phyloP scores from a whole-genome alignment of 1,140 invertebrate species.

The Micrasema minimum region DNA sequence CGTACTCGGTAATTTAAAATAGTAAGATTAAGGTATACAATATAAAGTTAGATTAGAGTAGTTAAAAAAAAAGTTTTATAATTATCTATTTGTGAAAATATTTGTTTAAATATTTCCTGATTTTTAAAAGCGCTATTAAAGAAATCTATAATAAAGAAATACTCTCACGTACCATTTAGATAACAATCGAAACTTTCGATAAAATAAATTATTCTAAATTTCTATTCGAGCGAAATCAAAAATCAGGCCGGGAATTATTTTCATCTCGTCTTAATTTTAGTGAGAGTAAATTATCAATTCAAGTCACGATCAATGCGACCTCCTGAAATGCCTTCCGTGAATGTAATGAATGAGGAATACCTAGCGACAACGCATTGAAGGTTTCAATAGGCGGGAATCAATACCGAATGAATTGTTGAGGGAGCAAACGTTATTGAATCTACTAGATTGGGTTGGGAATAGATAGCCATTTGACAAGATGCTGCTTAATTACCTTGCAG shows the following conservation, averaged over 20 bases:
- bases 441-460: constrained; percentile 22
- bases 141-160: too few species aligned
- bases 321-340: constrained; percentile 10
- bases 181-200: too few species aligned
- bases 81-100: too few species aligned
- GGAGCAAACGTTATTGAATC: constrained; percentile 36
- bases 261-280: constrained; percentile 27
- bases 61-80: too few species aligned
- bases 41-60: too few species aligned
- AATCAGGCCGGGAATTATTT: constrained; percentile 19
- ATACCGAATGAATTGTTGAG: constrained; percentile 28
- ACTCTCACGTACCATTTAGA: too few species aligned
- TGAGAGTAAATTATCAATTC: constrained; percentile 33
- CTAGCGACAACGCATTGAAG: constrained; percentile 31
- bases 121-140: too few species aligned
- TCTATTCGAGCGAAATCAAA: not conserved
- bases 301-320: constrained; percentile 25
- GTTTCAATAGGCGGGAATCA: constrained; percentile 31
- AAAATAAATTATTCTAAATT: too few species aligned
- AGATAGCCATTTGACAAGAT: constrained; percentile 25
- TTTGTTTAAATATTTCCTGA: too few species aligned
- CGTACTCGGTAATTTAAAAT: too few species aligned
- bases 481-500: constrained; percentile 39
- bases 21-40: too few species aligned
- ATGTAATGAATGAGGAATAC: constrained; percentile 30